phyloP scores from a whole-genome alignment of 1,140 invertebrate species.

The Coptotermes formosanus region DNA sequence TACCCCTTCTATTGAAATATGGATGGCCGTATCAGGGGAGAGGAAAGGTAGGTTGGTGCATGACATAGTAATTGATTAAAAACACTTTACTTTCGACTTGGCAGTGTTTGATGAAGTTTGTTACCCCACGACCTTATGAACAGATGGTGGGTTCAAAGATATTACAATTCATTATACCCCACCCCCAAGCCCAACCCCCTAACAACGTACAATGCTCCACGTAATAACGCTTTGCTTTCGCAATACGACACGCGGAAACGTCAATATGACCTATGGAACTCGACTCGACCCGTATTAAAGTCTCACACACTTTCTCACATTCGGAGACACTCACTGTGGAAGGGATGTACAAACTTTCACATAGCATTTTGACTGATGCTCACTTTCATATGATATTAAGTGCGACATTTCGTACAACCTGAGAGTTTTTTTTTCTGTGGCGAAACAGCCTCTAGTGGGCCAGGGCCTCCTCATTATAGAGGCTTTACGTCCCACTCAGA shows the following conservation, averaged over 20 bases:
- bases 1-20: background rate
- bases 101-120: background rate
- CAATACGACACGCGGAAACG: background rate
- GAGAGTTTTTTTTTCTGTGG: too few relatives aligned
- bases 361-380: background rate
- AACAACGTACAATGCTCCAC: background rate
- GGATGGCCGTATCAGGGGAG: background rate
- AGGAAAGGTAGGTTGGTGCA: background rate
- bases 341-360: background rate
- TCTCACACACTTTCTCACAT: background rate
- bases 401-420: too few relatives aligned
- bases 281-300: background rate
- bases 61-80: background rate
- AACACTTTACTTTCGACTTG: background rate
- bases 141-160: background rate
- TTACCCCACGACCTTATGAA: background rate
- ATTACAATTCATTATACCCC: background rate
- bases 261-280: background rate
- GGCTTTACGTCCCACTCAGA: too few relatives aligned
- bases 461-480: too few relatives aligned
- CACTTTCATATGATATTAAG: background rate
- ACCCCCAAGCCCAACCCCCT: background rate
- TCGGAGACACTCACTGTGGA: background rate
- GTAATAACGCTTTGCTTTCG: constrained; percentile 18
- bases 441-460: too few relatives aligned